Evolutionary conservation across 37 sponge, comb jelly and placozoan species (phyloP), one percentile per base, ranked within the genome.

Genomic region (Mnemiopsis leidyi): DNA sequence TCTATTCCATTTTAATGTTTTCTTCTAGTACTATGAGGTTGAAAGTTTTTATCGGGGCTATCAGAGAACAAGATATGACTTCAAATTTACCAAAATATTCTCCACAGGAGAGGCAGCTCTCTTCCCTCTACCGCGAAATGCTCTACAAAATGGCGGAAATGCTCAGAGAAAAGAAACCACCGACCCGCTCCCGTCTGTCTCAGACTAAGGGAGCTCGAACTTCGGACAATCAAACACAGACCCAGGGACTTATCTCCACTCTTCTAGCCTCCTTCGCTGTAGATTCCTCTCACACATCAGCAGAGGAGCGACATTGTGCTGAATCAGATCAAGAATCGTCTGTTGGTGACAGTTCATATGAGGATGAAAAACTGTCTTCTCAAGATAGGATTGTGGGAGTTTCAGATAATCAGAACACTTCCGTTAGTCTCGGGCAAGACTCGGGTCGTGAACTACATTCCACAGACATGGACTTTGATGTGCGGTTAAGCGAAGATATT

Each of bases 231-330:
- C 20, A 23, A 34, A 34, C 82, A 7, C 82, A 79, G 21, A 79
- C 82, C 7, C 31, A 79, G 13, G 82, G 82, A 29, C 82, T 79
- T 1, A 33, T 79, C 0, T 29, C 20, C 36, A 79, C 82, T 23
- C 82, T 79, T 36, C 34, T 79, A 5, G 34, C 82, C 36, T 79
- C 82, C 36, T 33, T 79, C 61, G 61, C 61, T 48, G 61, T 48
- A 48, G 61, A 48, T 48, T 18, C 61, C 13, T 13, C 13, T 13
- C 61, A 48, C 61, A 13, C 5, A 13, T 5, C 5, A 5, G 61
- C 13, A 5, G 9, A 48, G 61, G 61, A 48, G 13, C 61, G 13
- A 18, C 13, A 5, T 48, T 18, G 61, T 48, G 61, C 5, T 5
- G 61, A 48, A 5, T 48, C 61, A 5, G 61, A 48, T 13, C 5